These are phyloP conservation scores for Eristalinus sepulchralis DNA, from an alignment of 2,888 invertebrate genomes.

Conservation along the genomic window DNA sequence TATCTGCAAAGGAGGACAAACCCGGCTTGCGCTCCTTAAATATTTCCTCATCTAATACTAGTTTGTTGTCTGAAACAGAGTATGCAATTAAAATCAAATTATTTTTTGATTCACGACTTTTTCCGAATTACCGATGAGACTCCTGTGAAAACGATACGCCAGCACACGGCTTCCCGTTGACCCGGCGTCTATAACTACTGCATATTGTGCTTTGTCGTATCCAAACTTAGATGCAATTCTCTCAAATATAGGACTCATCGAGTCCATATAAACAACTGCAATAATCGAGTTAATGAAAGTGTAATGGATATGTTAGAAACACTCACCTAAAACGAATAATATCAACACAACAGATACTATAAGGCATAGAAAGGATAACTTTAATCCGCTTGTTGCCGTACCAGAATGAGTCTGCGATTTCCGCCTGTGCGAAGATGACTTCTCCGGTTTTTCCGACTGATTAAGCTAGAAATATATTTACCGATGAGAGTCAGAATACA, in stretches of 20 bases:
- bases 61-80: conserved; percentile 82
- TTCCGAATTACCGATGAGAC: conserved; percentile 84
- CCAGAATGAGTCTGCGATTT: conserved; percentile 73
- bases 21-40: conserved; percentile 95
- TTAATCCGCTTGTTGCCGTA: conserved; percentile 76
- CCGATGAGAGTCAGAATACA: not conserved
- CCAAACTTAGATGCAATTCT: conserved; percentile 88
- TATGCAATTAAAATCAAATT: not conserved
- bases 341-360: conserved; percentile 78
- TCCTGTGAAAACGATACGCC: conserved; percentile 91
- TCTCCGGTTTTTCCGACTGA: conserved; percentile 75
- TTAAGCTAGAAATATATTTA: conserved; percentile 60
- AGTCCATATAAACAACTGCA: conserved; percentile 79
- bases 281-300: no score
- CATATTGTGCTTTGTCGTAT: conserved; percentile 87
- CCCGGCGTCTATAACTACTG: conserved; percentile 96
- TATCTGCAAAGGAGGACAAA: conserved; percentile 91
- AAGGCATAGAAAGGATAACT: conserved; percentile 79
- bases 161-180: conserved; percentile 94
- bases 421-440: conserved; percentile 72
- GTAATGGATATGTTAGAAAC: not conserved
- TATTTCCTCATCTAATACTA: conserved; percentile 91
- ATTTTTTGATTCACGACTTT: not conserved
- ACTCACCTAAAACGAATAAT: conserved; percentile 78
- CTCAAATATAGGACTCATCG: conserved; percentile 83